phyloP scores from a whole-genome alignment of 1,140 invertebrate genomes.

The Pseudomyrmex dendroicus region DNA sequence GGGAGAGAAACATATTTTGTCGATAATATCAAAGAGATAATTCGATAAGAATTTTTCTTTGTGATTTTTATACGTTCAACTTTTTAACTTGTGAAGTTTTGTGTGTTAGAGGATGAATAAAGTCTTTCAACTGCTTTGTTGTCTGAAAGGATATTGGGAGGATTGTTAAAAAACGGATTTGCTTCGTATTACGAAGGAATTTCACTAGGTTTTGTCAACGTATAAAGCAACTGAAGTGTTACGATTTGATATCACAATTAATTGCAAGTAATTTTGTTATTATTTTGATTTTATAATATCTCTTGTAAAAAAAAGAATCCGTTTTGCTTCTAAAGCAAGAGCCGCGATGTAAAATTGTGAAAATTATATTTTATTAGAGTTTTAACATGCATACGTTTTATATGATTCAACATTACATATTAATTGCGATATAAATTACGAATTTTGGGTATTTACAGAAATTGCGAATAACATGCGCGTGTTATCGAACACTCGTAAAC shows the following conservation, averaged over 20 bases:
- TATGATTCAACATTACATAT: slow-evolving; percentile 1
- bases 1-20: slow-evolving; percentile 7
- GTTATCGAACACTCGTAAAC: slow-evolving; percentile 33
- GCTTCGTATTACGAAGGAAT: too few relatives aligned
- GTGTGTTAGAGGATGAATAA: too few relatives aligned
- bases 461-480: slow-evolving; percentile 39
- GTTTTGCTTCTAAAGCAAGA: neutral
- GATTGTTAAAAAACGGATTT: too few relatives aligned
- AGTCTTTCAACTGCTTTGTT: too few relatives aligned
- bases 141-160: neutral
- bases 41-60: neutral
- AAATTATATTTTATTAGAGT: neutral
- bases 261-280: too few relatives aligned
- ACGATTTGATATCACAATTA: too few relatives aligned
- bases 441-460: slow-evolving; percentile 40
- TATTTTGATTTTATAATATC: too few relatives aligned
- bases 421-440: slow-evolving; percentile 37
- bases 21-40: neutral
- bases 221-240: too few relatives aligned
- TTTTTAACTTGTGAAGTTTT: too few relatives aligned
- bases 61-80: neutral
- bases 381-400: neutral
- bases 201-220: too few relatives aligned
- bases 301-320: too few relatives aligned
- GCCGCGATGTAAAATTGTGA: slow-evolving; percentile 15